Conservation (phyloP, 2,888 invertebrate genomes). For the Nysson spinosus region DNA sequence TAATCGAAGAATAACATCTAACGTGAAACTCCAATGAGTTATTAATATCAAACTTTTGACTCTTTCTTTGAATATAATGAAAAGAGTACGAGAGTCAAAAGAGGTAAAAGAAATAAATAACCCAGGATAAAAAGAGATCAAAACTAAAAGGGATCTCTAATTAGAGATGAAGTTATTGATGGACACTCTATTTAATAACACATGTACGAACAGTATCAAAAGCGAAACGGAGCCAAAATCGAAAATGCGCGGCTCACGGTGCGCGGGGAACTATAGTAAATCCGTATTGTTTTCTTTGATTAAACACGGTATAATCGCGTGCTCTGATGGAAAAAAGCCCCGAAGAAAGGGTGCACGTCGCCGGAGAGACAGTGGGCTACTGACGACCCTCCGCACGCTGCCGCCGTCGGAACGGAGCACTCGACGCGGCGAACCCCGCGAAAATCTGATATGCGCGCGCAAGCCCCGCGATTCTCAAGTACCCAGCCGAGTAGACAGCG, state of each 20-base stretch:
- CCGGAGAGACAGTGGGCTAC: slow-evolving; percentile 58
- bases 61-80: no score
- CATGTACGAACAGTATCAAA: not conserved
- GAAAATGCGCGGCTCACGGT: not conserved
- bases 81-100: no score
- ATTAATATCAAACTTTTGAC: no score
- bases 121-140: no score
- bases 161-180: no score
- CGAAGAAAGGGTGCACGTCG: slow-evolving; percentile 51
- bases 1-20: no score
- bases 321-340: slow-evolving; percentile 23
- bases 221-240: not conserved
- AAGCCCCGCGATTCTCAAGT: slow-evolving; percentile 25
- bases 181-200: no score
- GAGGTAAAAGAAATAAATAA: no score
- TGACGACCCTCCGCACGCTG: slow-evolving; percentile 41
- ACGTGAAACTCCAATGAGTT: no score
- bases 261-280: slow-evolving; percentile 7
- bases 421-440: slow-evolving; percentile 50
- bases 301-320: slow-evolving; percentile 38
- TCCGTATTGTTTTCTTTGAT: slow-evolving; percentile 6
- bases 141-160: no score
- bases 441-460: slow-evolving; percentile 59
- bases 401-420: slow-evolving; percentile 24
- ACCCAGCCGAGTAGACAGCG: no score